These are phyloP conservation scores for Diceros bicornis DNA, from an alignment of 2,797 vertebrate genomes.

Conservation along the genomic window DNA sequence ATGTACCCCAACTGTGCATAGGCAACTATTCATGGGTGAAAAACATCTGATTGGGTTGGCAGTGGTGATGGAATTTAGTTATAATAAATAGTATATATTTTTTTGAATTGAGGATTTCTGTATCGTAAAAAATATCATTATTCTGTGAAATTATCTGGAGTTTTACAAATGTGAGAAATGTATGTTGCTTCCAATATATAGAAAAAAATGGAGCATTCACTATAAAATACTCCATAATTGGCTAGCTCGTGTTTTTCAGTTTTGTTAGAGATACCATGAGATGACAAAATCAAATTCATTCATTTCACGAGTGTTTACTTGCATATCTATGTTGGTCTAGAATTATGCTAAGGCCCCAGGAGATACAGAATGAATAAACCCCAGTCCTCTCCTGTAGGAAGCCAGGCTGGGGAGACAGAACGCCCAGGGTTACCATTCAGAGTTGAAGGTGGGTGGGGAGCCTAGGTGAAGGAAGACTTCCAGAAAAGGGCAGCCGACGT, in stretches of 20 bases:
- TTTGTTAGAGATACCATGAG: background rate
- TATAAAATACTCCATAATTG: background rate
- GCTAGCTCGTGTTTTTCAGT: background rate
- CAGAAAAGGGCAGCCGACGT: background rate
- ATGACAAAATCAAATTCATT: background rate
- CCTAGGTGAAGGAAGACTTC: background rate
- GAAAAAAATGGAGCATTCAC: background rate
- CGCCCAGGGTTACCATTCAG: fast-evolving
- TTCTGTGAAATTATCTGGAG: background rate
- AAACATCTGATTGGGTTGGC: background rate
- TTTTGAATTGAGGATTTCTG: background rate
- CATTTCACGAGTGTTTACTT: background rate
- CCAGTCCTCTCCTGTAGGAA: background rate
- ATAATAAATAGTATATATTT: background rate
- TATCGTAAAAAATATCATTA: background rate
- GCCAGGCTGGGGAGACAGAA: background rate
- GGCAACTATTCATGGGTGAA: background rate
- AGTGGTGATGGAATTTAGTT: background rate
- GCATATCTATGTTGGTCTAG: background rate
- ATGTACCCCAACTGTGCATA: background rate
- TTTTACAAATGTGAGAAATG: background rate
- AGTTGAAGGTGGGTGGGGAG: background rate
- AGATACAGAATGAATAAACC: background rate
- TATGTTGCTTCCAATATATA: background rate
- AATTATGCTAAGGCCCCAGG: background rate